These are phyloP conservation scores for Nudaria mundana DNA, from an alignment of 2,888 invertebrate species.

Conservation along the genomic window DNA sequence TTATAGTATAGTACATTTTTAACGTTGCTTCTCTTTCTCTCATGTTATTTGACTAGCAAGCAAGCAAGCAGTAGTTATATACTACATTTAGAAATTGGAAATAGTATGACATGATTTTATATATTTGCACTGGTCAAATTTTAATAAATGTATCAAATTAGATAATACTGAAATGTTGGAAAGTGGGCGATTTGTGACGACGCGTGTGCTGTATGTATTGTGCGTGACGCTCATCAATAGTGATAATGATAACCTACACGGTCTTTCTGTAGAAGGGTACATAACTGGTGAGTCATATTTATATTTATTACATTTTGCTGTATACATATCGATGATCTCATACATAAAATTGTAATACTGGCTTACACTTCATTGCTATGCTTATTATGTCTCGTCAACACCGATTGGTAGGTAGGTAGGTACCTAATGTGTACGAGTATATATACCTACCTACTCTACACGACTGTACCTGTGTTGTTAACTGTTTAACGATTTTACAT, in stretches of 20 bases:
- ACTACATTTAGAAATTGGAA: constrained; percentile 21
- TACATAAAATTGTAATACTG: constrained; percentile 49
- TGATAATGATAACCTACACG: constrained; percentile 76
- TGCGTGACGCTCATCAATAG: constrained; percentile 66
- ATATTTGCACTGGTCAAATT: constrained; percentile 18
- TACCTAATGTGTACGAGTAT: neutral
- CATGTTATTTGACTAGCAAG: constrained; percentile 32
- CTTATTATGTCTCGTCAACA: constrained; percentile 25
- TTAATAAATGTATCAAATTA: constrained; percentile 8
- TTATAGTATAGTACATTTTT: constrained; percentile 38
- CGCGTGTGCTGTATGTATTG: constrained; percentile 48
- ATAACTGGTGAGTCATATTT: constrained; percentile 79
- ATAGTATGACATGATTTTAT: constrained; percentile 26
- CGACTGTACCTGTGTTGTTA: too few species aligned
- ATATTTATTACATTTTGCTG: constrained; percentile 77
- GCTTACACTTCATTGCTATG: constrained; percentile 41
- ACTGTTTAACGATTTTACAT: too few species aligned
- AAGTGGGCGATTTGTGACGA: constrained; percentile 42
- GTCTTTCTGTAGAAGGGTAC: constrained; percentile 69
- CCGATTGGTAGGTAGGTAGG: constrained; percentile 8
- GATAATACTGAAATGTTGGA: constrained; percentile 40
- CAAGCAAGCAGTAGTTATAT: too few species aligned
- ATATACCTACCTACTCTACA: constrained; percentile 1
- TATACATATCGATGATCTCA: constrained; percentile 77
- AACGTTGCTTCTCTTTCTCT: constrained; percentile 62